Base-by-base conservation (phyloP, 2,797 vertebrate species). In the Pseudochirops corinnae region DNA sequence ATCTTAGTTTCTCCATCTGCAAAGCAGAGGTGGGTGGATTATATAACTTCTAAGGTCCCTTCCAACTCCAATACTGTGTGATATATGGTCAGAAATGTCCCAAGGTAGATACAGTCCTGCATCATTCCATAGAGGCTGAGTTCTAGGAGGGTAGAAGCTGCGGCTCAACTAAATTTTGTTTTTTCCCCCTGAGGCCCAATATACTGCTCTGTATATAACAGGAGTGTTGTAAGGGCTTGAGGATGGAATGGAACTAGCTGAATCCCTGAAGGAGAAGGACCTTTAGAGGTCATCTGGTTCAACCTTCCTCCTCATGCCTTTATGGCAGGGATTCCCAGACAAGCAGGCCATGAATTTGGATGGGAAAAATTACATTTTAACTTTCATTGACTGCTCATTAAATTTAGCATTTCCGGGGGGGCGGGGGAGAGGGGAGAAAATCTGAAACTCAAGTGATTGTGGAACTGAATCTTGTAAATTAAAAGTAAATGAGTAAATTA, bases 11-110 rank as follows among this genome's bases (percentile, higher is more conserved):
- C 26, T 56, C 58, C n/a, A 3, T 0, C 0, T 0, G 39, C 3
- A 1, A 50, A 1, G 1, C 0, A 4, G 16, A 5, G 33, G 53
- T 5, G 13, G 7, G 29, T 0, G 5, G 52, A 46, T 46, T 82
- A 46, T 67, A 46, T 46, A 82, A 82, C 18, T 0, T 82, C 67
- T 46, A 21, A 82, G 13, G 31, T 82, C 21, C 7, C n/a, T 82
- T 21, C 18, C 39, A 82, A 46, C 39, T 82, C n/a, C 6, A 82
- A 10, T 13, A 82, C 91, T 57, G 24, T 90, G 94, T 1, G 55
- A 21, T 7, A 56, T 28, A 39, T 21, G n/a, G 39, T 46, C 11
- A 11, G 29, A 18, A n/a, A 26, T 46, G 52, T 52, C 58, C 39
- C 2, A 24, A 0, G 52, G 14, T 31, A 12, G 94, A 90, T 29